Conservation (phyloP, 2,797 vertebrate species). For the Knipowitschia caucasica region DNA sequence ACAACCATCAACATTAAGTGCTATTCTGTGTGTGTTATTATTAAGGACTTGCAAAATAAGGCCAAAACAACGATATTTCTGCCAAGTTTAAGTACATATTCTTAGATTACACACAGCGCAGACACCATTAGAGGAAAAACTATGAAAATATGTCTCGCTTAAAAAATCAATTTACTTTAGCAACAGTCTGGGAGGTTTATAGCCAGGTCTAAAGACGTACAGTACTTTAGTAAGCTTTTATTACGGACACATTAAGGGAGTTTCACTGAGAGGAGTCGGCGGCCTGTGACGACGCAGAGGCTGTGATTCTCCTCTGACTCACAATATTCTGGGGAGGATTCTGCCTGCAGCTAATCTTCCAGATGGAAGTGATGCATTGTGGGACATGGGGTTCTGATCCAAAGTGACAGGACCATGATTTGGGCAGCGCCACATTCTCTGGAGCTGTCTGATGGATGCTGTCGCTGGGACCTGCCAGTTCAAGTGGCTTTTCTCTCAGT, state of each 20-base stretch:
- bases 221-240: slow-evolving; percentile 49
- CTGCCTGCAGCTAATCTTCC: slow-evolving; percentile 28
- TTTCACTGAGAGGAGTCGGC: slow-evolving; percentile 36
- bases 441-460: slow-evolving; percentile 38
- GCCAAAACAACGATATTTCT: too few species aligned
- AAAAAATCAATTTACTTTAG: slow-evolving; percentile 56
- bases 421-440: slow-evolving; percentile 26
- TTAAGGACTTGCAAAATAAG: too few species aligned
- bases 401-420: slow-evolving; percentile 37
- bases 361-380: slow-evolving; percentile 30
- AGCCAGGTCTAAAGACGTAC: slow-evolving; percentile 50
- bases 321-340: slow-evolving; percentile 15
- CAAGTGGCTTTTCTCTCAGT: slow-evolving; percentile 14
- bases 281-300: slow-evolving; percentile 34
- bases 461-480: slow-evolving; percentile 47
- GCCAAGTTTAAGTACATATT: too few species aligned
- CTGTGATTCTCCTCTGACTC: slow-evolving; percentile 34
- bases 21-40: too few species aligned
- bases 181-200: slow-evolving; percentile 35
- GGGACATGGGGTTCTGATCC: slow-evolving; percentile 31
- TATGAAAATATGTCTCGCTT: neutral
- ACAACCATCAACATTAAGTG: too few species aligned
- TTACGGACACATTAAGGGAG: slow-evolving; percentile 54
- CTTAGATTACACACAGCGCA: too few species aligned
- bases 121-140: slow-evolving; percentile 46